Base-by-base conservation (phyloP, 2,113 vertebrate genomes). In the Saccopteryx leptura region DNA sequence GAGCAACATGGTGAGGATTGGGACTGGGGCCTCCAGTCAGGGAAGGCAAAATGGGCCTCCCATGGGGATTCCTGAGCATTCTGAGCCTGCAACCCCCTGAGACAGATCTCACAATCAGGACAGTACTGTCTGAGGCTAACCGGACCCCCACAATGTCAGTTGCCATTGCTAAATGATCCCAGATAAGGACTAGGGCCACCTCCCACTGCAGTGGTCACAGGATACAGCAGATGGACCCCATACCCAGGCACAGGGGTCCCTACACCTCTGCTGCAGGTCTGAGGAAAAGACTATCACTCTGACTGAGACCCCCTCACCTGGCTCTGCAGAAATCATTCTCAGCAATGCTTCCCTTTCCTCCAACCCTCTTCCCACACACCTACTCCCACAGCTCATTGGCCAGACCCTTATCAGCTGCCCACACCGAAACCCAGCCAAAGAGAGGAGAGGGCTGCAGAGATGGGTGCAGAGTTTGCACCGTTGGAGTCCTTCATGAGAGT, bases 111-210 rank as follows among this genome's bases (percentile, higher is more conserved):
- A n/a, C 12, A 81, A 9, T 65, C 9, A 17, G 12, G 33, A 2
- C 46, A 23, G 66, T 13, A 58, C 50, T 2, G 1, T n/a, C n/a
- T 21, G 17, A 23, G 31, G 21, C 52, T 15, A 21, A 7, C 15
- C 1, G 0, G 39, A 60, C 24, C 68, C 7, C 83, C 28, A 18
- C 28, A 23, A 33, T n/a, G 1, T 75, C 24, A 4, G 68, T 17
- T 12, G 9, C 7, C 2, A 10, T 8, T 31, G 26, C 33, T 14
- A 2, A 12, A 2, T 21, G 5, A 60, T 17, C 82, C 13, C 14
- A 8, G 28, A 19, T 0, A 1, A 63, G 6, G 50, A 9, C 4
- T 18, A 17, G 14, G 48, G 48, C 52, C 7, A 0, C 54, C 19
- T n/a, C 68, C 60, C n/a, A 3, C 33, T 7, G 60, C 1, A n/a